Percentiles rank a stretch among this genome's conserved stretches.
These are phyloP conservation scores for Adelognathus sp. DNA, from an alignment of 2,888 invertebrate species.

Conservation along the genomic window DNA sequence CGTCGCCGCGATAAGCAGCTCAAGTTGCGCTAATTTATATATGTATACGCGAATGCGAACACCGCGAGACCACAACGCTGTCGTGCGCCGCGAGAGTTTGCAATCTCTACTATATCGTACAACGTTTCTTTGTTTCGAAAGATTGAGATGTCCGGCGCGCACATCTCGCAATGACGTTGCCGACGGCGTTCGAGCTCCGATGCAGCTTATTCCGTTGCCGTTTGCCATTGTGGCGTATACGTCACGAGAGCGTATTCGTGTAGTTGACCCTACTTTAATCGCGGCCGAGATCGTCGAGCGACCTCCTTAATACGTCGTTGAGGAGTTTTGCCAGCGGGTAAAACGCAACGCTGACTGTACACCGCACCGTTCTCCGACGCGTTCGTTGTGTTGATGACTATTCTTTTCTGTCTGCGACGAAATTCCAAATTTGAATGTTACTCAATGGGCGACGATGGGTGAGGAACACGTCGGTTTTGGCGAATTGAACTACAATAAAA, in stretches of 20 bases:
- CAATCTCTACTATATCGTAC: constrained; percentile 6
- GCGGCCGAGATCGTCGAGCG: constrained; percentile 57
- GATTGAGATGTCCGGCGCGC: constrained; percentile 38
- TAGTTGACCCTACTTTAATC: constrained; percentile 65
- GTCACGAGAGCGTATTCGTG: constrained; percentile 43
- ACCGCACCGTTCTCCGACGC: neutral
- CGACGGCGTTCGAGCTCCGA: neutral
- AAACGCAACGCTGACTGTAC: neutral
- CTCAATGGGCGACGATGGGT: neutral
- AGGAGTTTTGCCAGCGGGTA: constrained; percentile 42
- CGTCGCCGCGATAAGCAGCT: neutral
- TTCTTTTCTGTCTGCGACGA: neutral
- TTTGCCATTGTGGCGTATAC: neutral
- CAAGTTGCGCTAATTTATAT: neutral
- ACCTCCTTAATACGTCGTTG: constrained; percentile 53
- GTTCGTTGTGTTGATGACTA: neutral
- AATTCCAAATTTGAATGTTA: neutral
- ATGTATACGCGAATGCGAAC: neutral
- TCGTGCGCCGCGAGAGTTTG: neutral
- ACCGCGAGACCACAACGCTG: neutral
- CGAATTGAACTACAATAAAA: too few species aligned
- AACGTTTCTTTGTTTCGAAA: constrained; percentile 37
- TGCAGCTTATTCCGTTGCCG: neutral
- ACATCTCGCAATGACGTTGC: constrained; percentile 35
- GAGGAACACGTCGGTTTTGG: neutral